A percentile compares a stretch with the other conserved stretches of the same genome.
Conservation (phyloP, 2,113 vertebrate species). For the Periophthalmodon schlosseri region DNA sequence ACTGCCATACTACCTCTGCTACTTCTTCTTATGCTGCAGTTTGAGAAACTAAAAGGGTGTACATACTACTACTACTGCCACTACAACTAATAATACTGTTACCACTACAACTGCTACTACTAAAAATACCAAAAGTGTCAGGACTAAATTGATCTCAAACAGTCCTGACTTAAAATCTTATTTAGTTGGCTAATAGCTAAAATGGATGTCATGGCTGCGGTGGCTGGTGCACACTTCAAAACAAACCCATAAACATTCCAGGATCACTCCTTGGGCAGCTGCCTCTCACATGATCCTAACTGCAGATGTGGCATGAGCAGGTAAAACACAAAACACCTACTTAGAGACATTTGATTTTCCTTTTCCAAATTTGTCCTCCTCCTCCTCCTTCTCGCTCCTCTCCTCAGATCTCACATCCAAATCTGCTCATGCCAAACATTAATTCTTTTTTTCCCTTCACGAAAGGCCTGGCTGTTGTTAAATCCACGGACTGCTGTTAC, state of each 20-base stretch:
- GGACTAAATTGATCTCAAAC: not conserved
- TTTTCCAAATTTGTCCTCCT: slow-evolving; percentile 10
- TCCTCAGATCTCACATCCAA: not conserved
- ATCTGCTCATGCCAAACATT: not conserved
- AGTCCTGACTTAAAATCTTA: not conserved
- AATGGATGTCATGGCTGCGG: slow-evolving; percentile 5
- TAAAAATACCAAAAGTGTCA: not conserved
- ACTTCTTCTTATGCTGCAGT: not conserved
- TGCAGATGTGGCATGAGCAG: slow-evolving; percentile 21
- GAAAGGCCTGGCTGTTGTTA: slow-evolving; percentile 37
- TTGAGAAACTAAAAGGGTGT: not conserved
- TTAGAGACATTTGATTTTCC: not conserved
- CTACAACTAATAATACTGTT: not conserved
- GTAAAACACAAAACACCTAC: slow-evolving; percentile 29
- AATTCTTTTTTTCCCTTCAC: slow-evolving; percentile 19
- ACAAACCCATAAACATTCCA: slow-evolving; percentile 77
- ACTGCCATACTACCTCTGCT: not conserved
- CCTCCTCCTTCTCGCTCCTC: not conserved
- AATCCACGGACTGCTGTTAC: slow-evolving; percentile 28
- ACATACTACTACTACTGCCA: not conserved
- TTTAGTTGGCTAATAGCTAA: slow-evolving; percentile 16
- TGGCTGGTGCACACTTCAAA: slow-evolving; percentile 65
- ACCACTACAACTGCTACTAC: not conserved
- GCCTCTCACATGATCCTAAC: slow-evolving; percentile 52
- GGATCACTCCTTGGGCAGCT: slow-evolving; percentile 55